Evolutionary conservation across 1,140 invertebrate species (phyloP).

Genomic region (Bombus sibiricus): DNA sequence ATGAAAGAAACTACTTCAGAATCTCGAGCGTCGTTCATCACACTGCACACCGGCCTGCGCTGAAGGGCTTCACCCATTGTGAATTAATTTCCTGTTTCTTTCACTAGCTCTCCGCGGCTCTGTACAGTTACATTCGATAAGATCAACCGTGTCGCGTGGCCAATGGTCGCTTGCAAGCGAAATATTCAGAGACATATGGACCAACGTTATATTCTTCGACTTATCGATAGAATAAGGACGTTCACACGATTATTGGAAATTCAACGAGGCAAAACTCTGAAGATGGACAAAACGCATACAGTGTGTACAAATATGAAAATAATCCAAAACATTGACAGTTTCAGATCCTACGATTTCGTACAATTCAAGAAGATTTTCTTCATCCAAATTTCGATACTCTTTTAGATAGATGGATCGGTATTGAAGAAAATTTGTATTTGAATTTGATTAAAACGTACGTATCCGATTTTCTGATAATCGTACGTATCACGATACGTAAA

Average conservation of each 20-base stretch:
- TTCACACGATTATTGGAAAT: neutral
- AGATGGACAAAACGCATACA: too few relatives aligned
- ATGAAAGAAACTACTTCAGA: constrained; percentile 58
- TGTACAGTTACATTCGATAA: neutral
- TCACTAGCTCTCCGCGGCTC: neutral
- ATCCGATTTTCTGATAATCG: too few relatives aligned
- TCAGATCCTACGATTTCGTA: too few relatives aligned
- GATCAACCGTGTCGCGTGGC: neutral
- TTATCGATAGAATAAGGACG: neutral
- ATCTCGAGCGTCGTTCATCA: constrained; percentile 41
- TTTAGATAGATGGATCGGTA: too few relatives aligned
- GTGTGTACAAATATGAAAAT: too few relatives aligned
- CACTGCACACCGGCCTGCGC: constrained; percentile 7
- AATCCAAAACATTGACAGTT: too few relatives aligned
- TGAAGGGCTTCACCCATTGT: constrained; percentile 27
- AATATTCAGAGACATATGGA: neutral
- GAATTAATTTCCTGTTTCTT: constrained; percentile 44
- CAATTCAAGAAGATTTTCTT: too few relatives aligned
- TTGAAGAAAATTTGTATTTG: too few relatives aligned
- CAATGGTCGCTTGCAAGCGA: neutral
- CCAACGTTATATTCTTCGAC: neutral
- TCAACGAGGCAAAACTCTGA: too few relatives aligned
- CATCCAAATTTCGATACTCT: too few relatives aligned
- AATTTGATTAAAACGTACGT: too few relatives aligned
- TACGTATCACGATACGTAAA: neutral